phyloP scores from a whole-genome alignment of 2,113 vertebrate genomes.

The Podiceps cristatus region DNA sequence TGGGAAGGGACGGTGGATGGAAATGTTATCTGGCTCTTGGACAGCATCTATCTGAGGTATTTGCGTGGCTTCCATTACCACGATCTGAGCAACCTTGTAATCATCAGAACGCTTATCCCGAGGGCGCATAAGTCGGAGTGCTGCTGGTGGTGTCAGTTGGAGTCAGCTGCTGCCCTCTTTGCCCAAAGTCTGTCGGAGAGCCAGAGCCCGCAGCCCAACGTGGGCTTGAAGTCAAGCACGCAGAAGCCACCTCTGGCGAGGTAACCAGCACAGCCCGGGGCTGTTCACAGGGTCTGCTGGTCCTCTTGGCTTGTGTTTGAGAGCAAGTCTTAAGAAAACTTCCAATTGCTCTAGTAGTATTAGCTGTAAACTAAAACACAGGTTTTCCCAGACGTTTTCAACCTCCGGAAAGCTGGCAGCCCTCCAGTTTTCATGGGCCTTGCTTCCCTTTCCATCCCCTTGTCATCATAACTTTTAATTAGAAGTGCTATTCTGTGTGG shows the following conservation, averaged over 20 bases:
- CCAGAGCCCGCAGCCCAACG: background rate
- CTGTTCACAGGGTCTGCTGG: background rate
- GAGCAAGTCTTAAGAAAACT: background rate
- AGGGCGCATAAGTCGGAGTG: background rate
- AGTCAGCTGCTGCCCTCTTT: fast-evolving
- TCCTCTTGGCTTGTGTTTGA: background rate
- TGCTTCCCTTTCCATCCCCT: background rate
- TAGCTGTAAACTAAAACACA: background rate
- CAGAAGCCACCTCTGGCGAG: fast-evolving
- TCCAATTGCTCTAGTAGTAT: fast-evolving
- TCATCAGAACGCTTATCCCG: background rate
- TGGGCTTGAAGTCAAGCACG: background rate
- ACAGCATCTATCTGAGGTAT: background rate
- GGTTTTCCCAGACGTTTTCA: background rate
- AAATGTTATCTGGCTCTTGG: background rate
- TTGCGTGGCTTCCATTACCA: background rate
- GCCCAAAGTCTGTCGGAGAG: background rate
- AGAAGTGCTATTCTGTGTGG: background rate
- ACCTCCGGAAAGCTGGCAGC: background rate
- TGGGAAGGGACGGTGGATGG: background rate
- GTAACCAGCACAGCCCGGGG: background rate
- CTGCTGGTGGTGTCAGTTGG: background rate
- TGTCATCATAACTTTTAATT: background rate
- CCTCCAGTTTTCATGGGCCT: background rate
- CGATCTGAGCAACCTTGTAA: background rate